Evolutionary conservation across 2,113 vertebrate species (phyloP).

Genomic region (Cavia porcellus): DNA sequence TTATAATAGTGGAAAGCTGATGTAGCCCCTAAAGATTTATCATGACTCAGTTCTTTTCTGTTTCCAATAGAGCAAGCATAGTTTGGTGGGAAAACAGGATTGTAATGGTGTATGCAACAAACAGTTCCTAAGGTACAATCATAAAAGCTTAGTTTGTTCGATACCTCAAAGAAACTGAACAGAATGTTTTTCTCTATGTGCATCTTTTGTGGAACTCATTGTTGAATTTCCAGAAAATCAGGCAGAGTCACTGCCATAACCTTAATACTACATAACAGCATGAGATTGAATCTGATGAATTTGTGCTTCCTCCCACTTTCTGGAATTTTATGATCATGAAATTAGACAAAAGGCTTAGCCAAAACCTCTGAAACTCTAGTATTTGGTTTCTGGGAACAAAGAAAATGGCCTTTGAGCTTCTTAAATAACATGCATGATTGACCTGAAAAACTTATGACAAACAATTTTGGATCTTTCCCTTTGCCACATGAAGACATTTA

Average conservation of each 20-base stretch:
- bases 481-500: conserved; percentile 20
- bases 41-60: not conserved
- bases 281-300: not conserved
- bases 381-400: conserved; percentile 62
- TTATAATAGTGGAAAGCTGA: not conserved
- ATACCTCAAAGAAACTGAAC: not conserved
- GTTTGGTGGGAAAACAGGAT: conserved; percentile 18
- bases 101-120: not conserved
- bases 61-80: not conserved
- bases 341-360: conserved; percentile 65
- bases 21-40: not conserved
- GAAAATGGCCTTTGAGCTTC: conserved; percentile 52
- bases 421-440: conserved; percentile 54
- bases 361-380: conserved; percentile 56
- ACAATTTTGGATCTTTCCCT: not conserved
- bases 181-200: not conserved
- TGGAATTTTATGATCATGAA: conserved; percentile 62
- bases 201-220: not conserved
- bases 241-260: not conserved
- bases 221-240: conserved; percentile 39
- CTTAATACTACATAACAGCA: not conserved
- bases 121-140: not conserved
- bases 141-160: not conserved
- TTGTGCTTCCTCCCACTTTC: conserved; percentile 12
- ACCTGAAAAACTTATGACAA: conserved; percentile 47